Base-by-base conservation (phyloP, 2,888 invertebrate genomes). In the Diachrysia chrysitis region DNA sequence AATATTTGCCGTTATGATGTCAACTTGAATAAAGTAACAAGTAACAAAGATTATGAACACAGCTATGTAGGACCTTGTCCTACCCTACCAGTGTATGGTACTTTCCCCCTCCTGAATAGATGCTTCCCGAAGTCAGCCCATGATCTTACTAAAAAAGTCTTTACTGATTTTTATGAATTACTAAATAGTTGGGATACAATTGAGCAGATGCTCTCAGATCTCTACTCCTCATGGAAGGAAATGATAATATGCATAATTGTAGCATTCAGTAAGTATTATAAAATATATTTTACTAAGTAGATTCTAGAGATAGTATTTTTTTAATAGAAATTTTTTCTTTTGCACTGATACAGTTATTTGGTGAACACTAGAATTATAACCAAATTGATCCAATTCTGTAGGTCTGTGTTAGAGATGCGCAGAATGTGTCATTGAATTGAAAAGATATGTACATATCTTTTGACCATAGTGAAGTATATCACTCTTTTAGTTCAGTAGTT, bases 161-260 rank as follows among this genome's bases (percentile, higher is more conserved):
- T 97, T 69, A 96, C 95, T 58, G 97, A 97, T 88, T 96, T 98
- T 81, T 98, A 98, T 91, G 97, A 96, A 6, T 95, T 98, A 82
- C 95, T 99, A 55, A 98, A 99, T 87, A 97, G 97, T 82, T 98
- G 98, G 97, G 98, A 98, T 89, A 96, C 97, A 37, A 96, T 98
- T 81, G 98, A 98, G 91, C 98, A 98, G 93, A 97, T 98, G 89
- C 94, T 99, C 42, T 97, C 97, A 59, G 99, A 99, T 93, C 95
- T 99, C 9, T 98, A 98, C 87, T 97, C 97, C 70, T 97, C 98
- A 48, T 98, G 98, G 98, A 97, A 96, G 85, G 97, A 98, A 89
- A 98, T 99, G 92, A 96, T 98, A 59, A 96, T 96, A 42, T 96
- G 99, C 84, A 97, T 98, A 63, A 97, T 97, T 71, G 92, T 98